Conservation (phyloP, 1,140 invertebrate genomes). For the Gonioctena quinquepunctata region DNA sequence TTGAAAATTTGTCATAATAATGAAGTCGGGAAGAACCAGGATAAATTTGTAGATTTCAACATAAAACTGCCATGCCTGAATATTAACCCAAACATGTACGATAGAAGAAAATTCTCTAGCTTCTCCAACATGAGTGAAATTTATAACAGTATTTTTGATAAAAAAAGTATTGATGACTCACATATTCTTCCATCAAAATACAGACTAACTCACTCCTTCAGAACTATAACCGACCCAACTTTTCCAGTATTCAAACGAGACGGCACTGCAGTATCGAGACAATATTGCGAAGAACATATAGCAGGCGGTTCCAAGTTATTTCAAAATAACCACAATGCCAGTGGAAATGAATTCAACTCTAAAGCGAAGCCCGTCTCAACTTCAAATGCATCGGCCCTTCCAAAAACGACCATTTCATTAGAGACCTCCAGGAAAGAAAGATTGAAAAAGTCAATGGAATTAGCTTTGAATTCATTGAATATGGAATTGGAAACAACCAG, state of each 20-base stretch:
- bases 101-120: slow-evolving; percentile 8
- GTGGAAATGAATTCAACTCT: not conserved
- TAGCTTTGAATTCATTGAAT: slow-evolving; percentile 72
- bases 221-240: slow-evolving; percentile 76
- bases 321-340: slow-evolving; percentile 40
- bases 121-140: not conserved
- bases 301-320: slow-evolving; percentile 59
- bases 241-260: slow-evolving; percentile 76
- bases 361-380: slow-evolving; percentile 34
- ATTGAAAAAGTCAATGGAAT: slow-evolving; percentile 67
- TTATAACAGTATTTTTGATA: slow-evolving; percentile 29
- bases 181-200: slow-evolving; percentile 1
- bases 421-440: slow-evolving; percentile 24
- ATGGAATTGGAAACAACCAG: slow-evolving; percentile 11
- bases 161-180: slow-evolving; percentile 23
- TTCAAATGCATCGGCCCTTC: slow-evolving; percentile 44
- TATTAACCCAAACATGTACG: not conserved
- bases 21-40: not conserved
- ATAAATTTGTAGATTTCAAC: not conserved
- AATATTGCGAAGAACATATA: slow-evolving; percentile 71
- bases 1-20: slow-evolving; percentile 67
- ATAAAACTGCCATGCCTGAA: not conserved
- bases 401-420: slow-evolving; percentile 33
- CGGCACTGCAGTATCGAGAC: slow-evolving; percentile 71
- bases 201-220: slow-evolving; percentile 50